Base-by-base conservation (phyloP, 1,140 invertebrate genomes). In the Ips nitidus region DNA sequence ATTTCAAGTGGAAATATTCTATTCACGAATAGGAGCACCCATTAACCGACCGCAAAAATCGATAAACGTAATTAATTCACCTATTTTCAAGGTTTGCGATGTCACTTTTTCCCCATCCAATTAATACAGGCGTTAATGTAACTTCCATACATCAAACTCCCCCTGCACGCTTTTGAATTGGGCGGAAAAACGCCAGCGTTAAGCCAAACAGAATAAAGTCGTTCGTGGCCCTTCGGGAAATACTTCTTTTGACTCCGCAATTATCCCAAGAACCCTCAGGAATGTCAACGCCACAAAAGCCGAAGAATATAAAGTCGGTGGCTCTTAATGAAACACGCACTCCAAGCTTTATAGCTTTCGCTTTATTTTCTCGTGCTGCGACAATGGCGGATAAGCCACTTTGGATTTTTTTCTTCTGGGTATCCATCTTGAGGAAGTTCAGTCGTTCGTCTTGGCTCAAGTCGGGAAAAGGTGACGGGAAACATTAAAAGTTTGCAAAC, bases 241-340 rank as follows among this genome's bases (percentile, higher is more conserved):
- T 5, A 64, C 37, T 64, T 57, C 53, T 65, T 65, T 65, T 57
- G 40, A 56, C 22, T 63, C 52, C 42, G 63, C 63, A 65, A 65
- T 65, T 65, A 65, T 65, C 63, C 52, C 41, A 57, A 65, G 63
- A 43, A 65, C 63, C 63, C 63, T 65, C 52, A 55, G 57, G 41
- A 42, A 65, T 65, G 63, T 65, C 63, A 65, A 50, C 63, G 63
- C 63, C 63, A 65, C 63, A 65, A 65, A 65, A 65, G 63, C 63
- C 52, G 63, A 65, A 65, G 52, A 63, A 52, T 65, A 65, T 65
- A 65, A 65, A 65, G 63, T 65, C 63, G 22, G 45, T 22, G 58
- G 41, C 63, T 56, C 50, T 65, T 65, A 65, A 65, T 65, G 63
- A 65, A 65, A 65, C 63, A 65, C 63, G 63, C 63, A 65, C 63